A percentile compares a stretch with the other conserved stretches of the same genome.
These are phyloP conservation scores for Acanthosepion pharaonis DNA, from an alignment of 2,888 invertebrate genomes.

Conservation along the genomic window DNA sequence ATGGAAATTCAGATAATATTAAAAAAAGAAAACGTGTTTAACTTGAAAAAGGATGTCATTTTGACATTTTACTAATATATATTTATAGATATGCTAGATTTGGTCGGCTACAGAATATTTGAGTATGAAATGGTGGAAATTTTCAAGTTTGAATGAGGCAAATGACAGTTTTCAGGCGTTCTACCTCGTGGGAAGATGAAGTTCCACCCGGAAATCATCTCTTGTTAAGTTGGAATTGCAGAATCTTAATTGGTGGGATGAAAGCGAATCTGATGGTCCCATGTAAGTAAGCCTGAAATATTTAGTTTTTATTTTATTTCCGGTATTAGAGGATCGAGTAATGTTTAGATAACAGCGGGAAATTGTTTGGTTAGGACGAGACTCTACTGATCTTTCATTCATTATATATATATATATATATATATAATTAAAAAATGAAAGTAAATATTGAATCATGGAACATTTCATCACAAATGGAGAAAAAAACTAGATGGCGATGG, in stretches of 20 bases:
- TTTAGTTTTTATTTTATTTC: background rate
- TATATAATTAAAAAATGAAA: no score
- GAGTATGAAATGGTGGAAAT: background rate
- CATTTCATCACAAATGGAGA: no score
- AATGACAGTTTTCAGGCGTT: background rate
- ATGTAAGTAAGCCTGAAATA: background rate
- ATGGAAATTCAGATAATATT: no score
- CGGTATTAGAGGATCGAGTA: background rate
- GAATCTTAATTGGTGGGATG: background rate
- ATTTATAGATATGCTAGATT: background rate
- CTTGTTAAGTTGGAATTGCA: background rate
- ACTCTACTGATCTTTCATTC: background rate
- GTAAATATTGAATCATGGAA: no score
- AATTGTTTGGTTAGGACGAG: background rate
- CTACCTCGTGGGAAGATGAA: background rate
- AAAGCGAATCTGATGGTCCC: background rate
- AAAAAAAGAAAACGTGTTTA: no score
- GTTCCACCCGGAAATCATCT: background rate
- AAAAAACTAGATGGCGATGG: no score
- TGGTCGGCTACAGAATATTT: background rate
- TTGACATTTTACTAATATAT: no score
- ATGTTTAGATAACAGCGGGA: background rate
- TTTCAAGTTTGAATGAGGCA: background rate
- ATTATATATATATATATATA: background rate
- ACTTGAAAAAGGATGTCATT: no score